Conservation (phyloP, 2,888 invertebrate species). For the Gymnosoma rotundatum region DNA sequence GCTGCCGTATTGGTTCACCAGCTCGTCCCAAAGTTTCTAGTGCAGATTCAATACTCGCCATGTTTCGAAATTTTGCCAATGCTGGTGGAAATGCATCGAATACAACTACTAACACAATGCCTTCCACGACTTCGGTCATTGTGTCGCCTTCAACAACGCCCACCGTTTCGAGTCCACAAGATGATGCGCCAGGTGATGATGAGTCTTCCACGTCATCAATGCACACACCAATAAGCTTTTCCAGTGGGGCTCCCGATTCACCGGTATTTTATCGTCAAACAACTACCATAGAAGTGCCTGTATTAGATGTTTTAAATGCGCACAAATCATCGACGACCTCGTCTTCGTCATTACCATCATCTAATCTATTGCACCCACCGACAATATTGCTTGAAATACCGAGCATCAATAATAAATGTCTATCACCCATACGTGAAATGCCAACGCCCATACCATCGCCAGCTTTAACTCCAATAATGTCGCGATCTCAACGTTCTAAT, state of each 20-base stretch:
- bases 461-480: conserved; percentile 86
- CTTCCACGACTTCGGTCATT: conserved; percentile 83
- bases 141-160: conserved; percentile 88
- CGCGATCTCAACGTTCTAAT: conserved; percentile 79
- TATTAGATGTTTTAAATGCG: conserved; percentile 87
- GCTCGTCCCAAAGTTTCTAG: conserved; percentile 86
- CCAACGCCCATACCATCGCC: conserved; percentile 89
- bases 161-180: conserved; percentile 89
- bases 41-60: conserved; percentile 90
- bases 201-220: conserved; percentile 88
- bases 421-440: conserved; percentile 90
- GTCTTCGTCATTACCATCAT: conserved; percentile 76
- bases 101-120: conserved; percentile 68
- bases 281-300: conserved; percentile 85
- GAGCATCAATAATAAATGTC: conserved; percentile 89
- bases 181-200: conserved; percentile 87
- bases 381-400: conserved; percentile 91
- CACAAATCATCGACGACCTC: conserved; percentile 83
- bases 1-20: conserved; percentile 72
- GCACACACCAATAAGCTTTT: conserved; percentile 85
- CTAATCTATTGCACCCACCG: conserved; percentile 87
- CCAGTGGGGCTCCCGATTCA: conserved; percentile 85
- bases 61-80: conserved; percentile 89
- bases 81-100: conserved; percentile 72
- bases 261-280: conserved; percentile 83